phyloP scores from a whole-genome alignment of 2,888 invertebrate species.

The Sicus ferrugineus region DNA sequence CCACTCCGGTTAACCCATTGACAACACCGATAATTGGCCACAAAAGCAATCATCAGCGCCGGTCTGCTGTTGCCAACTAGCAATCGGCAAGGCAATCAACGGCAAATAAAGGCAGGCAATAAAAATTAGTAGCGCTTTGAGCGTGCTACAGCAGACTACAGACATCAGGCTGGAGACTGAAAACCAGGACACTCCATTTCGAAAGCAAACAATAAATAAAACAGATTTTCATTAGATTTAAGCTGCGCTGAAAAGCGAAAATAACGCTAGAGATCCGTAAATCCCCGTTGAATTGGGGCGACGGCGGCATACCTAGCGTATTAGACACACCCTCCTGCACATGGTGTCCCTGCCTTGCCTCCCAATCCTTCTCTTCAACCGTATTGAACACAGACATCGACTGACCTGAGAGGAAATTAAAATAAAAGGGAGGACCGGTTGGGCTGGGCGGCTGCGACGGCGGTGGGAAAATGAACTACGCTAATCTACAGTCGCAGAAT shows the following conservation, averaged over 20 bases:
- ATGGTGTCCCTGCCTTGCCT: not conserved
- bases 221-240: constrained; percentile 27
- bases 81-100: not conserved
- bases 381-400: not conserved
- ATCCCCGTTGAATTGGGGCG: constrained; percentile 24
- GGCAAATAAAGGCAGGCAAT: not conserved
- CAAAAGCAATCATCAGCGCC: constrained; percentile 3
- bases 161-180: not conserved
- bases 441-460: not conserved
- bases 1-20: not conserved
- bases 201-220: constrained; percentile 27
- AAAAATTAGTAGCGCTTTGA: constrained; percentile 5
- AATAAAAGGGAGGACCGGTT: not conserved
- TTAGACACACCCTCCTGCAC: not conserved
- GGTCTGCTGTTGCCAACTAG: constrained; percentile 1
- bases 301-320: not conserved
- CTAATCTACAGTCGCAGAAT: not conserved
- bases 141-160: no score
- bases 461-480: not conserved
- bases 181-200: constrained; percentile 25
- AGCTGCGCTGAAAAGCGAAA: constrained; percentile 5
- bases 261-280: constrained; percentile 3
- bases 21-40: constrained; percentile 6
- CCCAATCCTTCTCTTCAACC: not conserved
- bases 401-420: constrained; percentile 19